Base-by-base conservation (phyloP, 2,888 invertebrate genomes). In the Drosophila lacicola region DNA sequence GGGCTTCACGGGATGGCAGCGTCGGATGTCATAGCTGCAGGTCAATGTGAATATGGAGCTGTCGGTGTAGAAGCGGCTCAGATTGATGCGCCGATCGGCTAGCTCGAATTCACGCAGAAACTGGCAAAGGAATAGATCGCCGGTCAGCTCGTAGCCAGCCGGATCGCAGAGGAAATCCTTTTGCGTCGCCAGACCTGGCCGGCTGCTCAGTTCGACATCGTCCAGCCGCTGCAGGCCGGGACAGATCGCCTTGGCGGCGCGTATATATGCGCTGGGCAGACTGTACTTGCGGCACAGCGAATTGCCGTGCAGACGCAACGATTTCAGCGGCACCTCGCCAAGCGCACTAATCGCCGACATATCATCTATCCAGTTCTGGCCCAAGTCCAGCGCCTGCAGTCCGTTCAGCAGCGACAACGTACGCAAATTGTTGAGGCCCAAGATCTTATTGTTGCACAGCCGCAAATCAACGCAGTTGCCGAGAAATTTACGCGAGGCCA, bases 241-340 rank as follows among this genome's bases (percentile, higher is more conserved):
- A 64, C 91, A 91, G 50, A 89, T 61, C 9, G 74, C 53, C 39
- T 68, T 81, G 0, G 90, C 90, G 0, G 83, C 83, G 41, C 73
- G 74, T 1, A 91, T 80, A 57, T 91, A 91, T 56, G 91, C 90
- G 14, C 81, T 83, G 11, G 91, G 82, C 66, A 90, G 78, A 6
- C 73, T 68, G 50, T 89, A 91, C 34, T 85, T 83, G 2, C 72
- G 62, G 42, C 91, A 91, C 6, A 91, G 25, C 0, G 90, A 91
- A 84, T 91, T 91, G 0, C 91, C 91, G 60, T 90, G 85, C 6
- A 91, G 65, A 0, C 80, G 70, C 53, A 91, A 62, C 0, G 91
- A 87, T 55, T 86, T 91, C 4, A 91, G 61, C 0, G 83, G 84
- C 11, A 92, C 68, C 14, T 76, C 74, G 9, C 83, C 78, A 1